phyloP scores from a whole-genome alignment of 2,113 vertebrate genomes.

The Monarcha castaneiventris region DNA sequence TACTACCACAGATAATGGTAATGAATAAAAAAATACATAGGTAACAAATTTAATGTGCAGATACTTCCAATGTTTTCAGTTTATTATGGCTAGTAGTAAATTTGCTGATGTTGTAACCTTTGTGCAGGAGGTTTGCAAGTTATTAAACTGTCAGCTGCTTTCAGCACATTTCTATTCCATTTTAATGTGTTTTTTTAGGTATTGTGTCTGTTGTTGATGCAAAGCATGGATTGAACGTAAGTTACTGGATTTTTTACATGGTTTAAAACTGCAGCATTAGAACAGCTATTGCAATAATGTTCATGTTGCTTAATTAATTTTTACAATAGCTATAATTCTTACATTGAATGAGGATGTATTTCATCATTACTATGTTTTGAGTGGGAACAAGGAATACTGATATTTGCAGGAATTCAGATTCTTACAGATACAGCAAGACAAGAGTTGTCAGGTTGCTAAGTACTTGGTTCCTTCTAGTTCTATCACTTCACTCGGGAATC shows the following conservation, averaged over 20 bases:
- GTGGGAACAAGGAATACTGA: background rate
- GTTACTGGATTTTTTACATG: background rate
- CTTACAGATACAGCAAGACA: background rate
- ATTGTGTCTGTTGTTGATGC: constrained; percentile 93
- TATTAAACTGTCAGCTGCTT: background rate
- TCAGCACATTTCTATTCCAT: background rate
- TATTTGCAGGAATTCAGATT: background rate
- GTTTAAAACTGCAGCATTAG: background rate
- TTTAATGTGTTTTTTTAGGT: constrained; percentile 75
- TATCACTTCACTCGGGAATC: background rate
- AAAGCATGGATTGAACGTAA: constrained; percentile 90
- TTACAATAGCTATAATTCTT: background rate
- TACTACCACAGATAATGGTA: background rate
- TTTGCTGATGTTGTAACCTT: background rate
- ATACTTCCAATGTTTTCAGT: background rate
- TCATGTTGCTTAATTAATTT: background rate
- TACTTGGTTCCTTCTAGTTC: background rate
- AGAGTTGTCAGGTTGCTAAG: background rate
- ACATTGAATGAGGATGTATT: background rate
- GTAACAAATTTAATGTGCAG: background rate
- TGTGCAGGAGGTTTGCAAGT: background rate
- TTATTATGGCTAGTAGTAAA: background rate
- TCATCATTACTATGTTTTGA: background rate
- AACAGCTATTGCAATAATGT: background rate
- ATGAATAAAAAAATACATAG: background rate